Evolutionary conservation across 1,140 invertebrate genomes (phyloP), one percentile per base, ranked within the genome.

Genomic region (Eumeta japonica): DNA sequence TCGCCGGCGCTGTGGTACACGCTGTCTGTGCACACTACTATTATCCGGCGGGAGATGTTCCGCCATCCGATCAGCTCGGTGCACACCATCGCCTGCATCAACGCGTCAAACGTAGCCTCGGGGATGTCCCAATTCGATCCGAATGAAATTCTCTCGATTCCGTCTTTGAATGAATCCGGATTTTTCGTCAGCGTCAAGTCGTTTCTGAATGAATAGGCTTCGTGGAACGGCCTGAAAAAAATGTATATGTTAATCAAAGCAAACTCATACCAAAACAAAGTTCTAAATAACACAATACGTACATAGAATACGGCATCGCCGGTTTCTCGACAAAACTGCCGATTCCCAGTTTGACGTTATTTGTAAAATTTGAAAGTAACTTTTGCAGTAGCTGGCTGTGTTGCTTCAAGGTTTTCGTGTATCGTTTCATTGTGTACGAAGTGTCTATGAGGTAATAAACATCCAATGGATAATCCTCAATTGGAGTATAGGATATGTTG

Each of bases 261-360:
- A 36, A 37, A 24, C n/a, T 24, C n/a, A 24, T 7, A 24, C 20
- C 5, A 24, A 7, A 24, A 24, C 5, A 24, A 24, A 7, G n/a
- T n/a, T 24, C n/a, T 7, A 24, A 24, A 7, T 5, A 5, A 7
- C 5, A 24, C n/a, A 24, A 44, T 35, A 75, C 77, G 67, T 73
- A 82, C 81, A 76, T 75, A 52, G 62, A 84, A 75, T 84, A 94
- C 1, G 92, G 92, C 72, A 90, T 81, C 1, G 83, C 79, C 2
- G 87, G 85, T 73, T 95, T 95, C 52, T 95, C 92, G 1, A 94
- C 84, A 74, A 94, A 94, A 46, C 86, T 92, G 11, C 92, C 92
- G 61, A 94, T 89, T 17, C 92, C 92, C 9, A 94, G 68, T 5
- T 78, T 76, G 52, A 94, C 92, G 58, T 94, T 88, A 13, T 83